These are phyloP conservation scores for Zosterops borbonicus DNA, from an alignment of 2,113 vertebrate genomes.

Conservation along the genomic window DNA sequence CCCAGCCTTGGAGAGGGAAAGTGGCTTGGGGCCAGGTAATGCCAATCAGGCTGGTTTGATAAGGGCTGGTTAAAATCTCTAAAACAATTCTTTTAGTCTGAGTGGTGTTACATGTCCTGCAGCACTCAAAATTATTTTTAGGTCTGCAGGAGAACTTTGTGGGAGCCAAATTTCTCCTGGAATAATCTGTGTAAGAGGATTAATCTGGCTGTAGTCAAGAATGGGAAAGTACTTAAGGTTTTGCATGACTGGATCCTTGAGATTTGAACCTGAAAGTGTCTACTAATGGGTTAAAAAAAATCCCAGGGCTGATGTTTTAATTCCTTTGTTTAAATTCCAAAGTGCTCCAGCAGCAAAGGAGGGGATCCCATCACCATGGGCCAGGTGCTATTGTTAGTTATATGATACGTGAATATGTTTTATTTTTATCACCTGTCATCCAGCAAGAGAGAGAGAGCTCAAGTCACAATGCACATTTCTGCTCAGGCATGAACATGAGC, in stretches of 20 bases:
- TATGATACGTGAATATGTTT: conserved; percentile 21
- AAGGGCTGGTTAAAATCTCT: not conserved
- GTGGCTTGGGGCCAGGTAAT: not conserved
- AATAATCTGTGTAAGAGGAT: conserved; percentile 40
- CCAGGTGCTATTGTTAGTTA: conserved; percentile 61
- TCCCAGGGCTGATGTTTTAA: conserved; percentile 16
- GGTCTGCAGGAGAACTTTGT: not conserved
- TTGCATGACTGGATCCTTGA: conserved; percentile 8
- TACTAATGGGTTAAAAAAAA: conserved; percentile 44
- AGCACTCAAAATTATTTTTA: not conserved
- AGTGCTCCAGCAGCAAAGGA: not conserved
- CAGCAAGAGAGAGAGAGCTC: conserved; percentile 21
- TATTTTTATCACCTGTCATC: conserved; percentile 65
- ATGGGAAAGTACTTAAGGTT: conserved; percentile 29
- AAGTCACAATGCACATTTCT: conserved; percentile 37
- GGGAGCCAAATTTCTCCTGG: conserved; percentile 18
- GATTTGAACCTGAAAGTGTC: not conserved
- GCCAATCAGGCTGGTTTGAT: not conserved
- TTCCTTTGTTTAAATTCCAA: conserved; percentile 50
- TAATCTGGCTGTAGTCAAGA: conserved; percentile 25
- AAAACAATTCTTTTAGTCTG: not conserved
- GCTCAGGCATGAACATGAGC: conserved; percentile 53
- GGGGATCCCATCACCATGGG: not conserved
- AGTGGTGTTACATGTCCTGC: not conserved
- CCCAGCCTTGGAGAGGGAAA: not conserved